Base-by-base conservation (phyloP, 2,113 vertebrate genomes). In the Anolis sagrei region DNA sequence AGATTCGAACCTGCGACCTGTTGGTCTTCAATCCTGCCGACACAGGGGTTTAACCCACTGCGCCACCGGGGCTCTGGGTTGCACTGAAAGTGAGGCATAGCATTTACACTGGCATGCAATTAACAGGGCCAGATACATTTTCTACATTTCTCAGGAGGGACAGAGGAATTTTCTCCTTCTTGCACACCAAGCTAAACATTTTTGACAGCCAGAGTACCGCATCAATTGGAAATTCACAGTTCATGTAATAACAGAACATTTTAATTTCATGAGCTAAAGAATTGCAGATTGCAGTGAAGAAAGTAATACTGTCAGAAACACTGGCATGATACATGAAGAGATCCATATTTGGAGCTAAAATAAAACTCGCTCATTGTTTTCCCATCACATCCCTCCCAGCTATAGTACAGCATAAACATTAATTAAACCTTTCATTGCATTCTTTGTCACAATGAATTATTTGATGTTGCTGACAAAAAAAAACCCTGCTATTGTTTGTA, bases 211-310 rank as follows among this genome's bases (percentile, higher is more conserved):
- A 91, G 44, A 77, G 88, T 91, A 79, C 83, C 85, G 73, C 86
- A 73, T 91, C 92, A 84, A 90, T 89, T 91, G 89, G 82, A 95
- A 95, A 94, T 89, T 93, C 93, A 92, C 88, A 90, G 95, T 94
- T 93, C 87, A 81, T 88, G 82, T 91, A 93, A 91, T 94, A 92
- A 94, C 89, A 92, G 90, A 89, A 83, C 74, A 87, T 95, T 95
- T 95, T 95, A 94, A 96, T 95, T 95, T 95, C 88, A 94, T 92
- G 90, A 94, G 91, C 79, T 83, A 81, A 93, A 93, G 82, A 90
- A 94, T 90, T 90, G 85, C 77, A 90, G 89, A 90, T 83, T 91
- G 51, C 86, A 79, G 83, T 21, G 19, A 95, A 93, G 81, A 93
- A 93, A 94, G 89, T 86, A 90, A 87, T 92, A 89, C 86, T 94